A percentile compares a stretch with the other conserved stretches of the same genome.
These are phyloP conservation scores for Alaudala cheleensis DNA, from an alignment of 2,113 vertebrate genomes.

Conservation along the genomic window DNA sequence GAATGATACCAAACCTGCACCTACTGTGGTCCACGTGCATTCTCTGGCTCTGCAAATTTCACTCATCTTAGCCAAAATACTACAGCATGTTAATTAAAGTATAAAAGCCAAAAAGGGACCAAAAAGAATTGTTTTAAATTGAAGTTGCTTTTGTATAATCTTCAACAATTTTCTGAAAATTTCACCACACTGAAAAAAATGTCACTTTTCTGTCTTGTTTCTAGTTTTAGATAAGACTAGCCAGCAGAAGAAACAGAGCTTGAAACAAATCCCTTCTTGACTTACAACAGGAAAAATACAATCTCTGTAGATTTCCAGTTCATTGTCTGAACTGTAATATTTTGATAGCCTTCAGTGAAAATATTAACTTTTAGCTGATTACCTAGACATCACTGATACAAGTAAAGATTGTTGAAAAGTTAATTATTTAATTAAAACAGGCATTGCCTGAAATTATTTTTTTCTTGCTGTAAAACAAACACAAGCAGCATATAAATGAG, in stretches of 20 bases:
- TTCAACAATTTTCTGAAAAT: background rate
- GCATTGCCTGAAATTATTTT: background rate
- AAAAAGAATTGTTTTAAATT: background rate
- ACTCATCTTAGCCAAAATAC: background rate
- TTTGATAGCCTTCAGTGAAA: background rate
- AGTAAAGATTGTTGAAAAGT: background rate
- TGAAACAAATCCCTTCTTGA: background rate
- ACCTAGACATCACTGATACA: background rate
- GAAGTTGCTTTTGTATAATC: background rate
- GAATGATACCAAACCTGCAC: background rate
- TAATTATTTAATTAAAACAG: background rate
- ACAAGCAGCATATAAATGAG: slow-evolving; percentile 1
- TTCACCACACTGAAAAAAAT: background rate
- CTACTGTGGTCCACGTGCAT: background rate
- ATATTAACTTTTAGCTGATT: background rate
- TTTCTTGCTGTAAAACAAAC: background rate
- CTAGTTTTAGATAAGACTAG: background rate
- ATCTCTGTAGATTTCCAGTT: background rate
- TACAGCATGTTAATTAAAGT: background rate
- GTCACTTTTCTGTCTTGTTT: background rate
- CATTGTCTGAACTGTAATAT: background rate
- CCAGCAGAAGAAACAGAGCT: background rate
- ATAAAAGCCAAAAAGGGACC: background rate
- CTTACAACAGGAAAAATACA: background rate
- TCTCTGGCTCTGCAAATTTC: background rate